Conservation (phyloP, 2,113 vertebrate species). For the Anser cygnoides region DNA sequence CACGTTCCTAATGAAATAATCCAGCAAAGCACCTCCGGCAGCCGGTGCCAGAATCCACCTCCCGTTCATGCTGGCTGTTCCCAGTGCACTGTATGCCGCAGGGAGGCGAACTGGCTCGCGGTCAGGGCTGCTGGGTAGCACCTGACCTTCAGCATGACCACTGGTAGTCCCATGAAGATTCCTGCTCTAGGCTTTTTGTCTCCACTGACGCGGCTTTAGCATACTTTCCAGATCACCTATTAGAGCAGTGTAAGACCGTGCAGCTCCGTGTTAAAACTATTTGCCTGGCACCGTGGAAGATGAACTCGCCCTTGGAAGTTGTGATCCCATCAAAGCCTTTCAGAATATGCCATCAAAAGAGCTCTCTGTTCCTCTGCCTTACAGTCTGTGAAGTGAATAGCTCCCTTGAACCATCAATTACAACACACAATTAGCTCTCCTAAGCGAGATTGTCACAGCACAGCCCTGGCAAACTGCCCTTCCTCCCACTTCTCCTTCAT, state of each 20-base stretch:
- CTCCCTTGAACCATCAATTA: constrained; percentile 18
- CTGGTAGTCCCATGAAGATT: not conserved
- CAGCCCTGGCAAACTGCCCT: constrained; percentile 24
- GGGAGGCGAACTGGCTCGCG: not conserved
- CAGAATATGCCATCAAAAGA: not conserved
- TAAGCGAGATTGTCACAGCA: not conserved
- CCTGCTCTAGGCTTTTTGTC: not conserved
- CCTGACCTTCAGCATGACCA: not conserved
- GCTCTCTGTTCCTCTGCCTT: not conserved
- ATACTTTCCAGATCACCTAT: not conserved
- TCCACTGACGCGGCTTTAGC: rapidly evolving
- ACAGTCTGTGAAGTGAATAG: not conserved
- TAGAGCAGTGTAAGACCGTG: rapidly evolving
- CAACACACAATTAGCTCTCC: not conserved
- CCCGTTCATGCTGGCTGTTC: not conserved
- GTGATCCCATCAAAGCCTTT: not conserved
- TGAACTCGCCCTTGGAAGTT: not conserved
- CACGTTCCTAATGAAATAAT: not conserved
- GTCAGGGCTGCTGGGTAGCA: not conserved
- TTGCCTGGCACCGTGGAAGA: not conserved
- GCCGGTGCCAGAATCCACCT: not conserved
- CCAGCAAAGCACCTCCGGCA: not conserved
- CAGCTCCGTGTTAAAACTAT: not conserved
- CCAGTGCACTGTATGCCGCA: not conserved
- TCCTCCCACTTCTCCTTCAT: constrained; percentile 55